A percentile compares a stretch with the other conserved stretches of the same genome.
These are phyloP conservation scores for Phaethon lepturus DNA, from an alignment of 2,113 vertebrate species.

Conservation along the genomic window DNA sequence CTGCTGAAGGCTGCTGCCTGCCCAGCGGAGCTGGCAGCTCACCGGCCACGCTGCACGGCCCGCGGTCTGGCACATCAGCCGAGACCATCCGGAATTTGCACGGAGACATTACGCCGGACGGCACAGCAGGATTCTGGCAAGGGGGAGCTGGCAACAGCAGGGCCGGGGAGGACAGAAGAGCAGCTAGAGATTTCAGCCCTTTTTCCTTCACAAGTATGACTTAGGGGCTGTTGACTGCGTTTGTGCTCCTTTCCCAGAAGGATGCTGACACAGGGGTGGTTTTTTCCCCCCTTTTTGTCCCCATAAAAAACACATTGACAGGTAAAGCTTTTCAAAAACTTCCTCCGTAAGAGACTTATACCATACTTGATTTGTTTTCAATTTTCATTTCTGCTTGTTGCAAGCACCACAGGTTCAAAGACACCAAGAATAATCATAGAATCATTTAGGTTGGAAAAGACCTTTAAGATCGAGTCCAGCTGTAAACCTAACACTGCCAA, in stretches of 20 bases:
- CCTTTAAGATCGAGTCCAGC: neutral
- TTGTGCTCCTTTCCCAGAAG: neutral
- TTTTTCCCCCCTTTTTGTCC: neutral
- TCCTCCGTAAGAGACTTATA: neutral
- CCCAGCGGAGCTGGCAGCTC: neutral
- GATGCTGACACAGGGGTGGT: rapidly evolving
- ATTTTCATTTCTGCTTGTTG: neutral
- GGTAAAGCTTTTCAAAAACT: neutral
- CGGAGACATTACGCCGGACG: neutral
- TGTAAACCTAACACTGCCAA: neutral
- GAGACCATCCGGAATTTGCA: neutral
- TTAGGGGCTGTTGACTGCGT: rapidly evolving
- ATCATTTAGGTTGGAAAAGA: neutral
- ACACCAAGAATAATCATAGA: neutral
- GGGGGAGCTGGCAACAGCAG: neutral
- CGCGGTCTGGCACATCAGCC: rapidly evolving
- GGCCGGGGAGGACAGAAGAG: neutral
- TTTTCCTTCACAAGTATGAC: neutral
- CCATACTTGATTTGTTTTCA: neutral
- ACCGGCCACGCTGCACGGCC: neutral
- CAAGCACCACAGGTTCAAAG: neutral
- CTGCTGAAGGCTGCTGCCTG: neutral
- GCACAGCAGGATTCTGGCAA: neutral
- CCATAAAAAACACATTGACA: neutral
- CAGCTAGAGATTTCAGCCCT: neutral